Evolutionary conservation across 2,113 vertebrate species (phyloP).

Genomic region (Scolopax mira): DNA sequence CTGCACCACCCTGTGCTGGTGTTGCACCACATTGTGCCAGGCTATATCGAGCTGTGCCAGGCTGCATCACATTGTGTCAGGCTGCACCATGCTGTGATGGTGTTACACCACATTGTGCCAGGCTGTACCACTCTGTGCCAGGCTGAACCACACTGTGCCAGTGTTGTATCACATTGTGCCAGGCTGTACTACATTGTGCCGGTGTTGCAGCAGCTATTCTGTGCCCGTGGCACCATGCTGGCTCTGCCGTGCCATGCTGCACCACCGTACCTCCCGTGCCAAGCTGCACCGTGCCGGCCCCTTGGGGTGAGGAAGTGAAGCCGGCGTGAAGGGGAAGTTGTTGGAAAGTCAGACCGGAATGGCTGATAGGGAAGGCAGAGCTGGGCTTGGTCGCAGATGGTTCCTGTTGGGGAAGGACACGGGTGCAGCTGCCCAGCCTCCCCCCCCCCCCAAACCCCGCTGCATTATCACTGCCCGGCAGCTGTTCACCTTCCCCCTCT

Average conservation of each 20-base stretch:
- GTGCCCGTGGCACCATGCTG: not conserved
- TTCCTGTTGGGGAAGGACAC: constrained; percentile 84
- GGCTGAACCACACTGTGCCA: not conserved
- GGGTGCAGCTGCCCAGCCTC: constrained; percentile 73
- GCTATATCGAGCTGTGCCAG: too few species aligned
- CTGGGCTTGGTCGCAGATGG: constrained; percentile 82
- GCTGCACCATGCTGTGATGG: too few species aligned
- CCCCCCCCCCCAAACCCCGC: constrained; percentile 5
- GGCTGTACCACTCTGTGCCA: accelerated
- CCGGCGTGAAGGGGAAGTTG: constrained; percentile 71
- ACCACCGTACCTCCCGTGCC: accelerated
- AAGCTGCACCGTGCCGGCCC: accelerated
- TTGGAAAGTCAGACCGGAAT: constrained; percentile 72
- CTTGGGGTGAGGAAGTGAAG: constrained; percentile 51
- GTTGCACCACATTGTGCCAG: too few species aligned
- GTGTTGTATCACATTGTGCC: too few species aligned
- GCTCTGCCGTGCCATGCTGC: accelerated
- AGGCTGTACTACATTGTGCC: accelerated
- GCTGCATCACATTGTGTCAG: too few species aligned
- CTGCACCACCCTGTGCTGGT: too few species aligned
- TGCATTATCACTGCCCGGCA: constrained; percentile 77
- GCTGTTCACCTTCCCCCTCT: constrained; percentile 75
- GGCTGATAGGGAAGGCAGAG: constrained; percentile 62
- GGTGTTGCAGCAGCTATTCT: accelerated
- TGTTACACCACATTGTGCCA: too few species aligned